Conservation (phyloP, 2,888 invertebrate species). For the Chymomyza amoena region DNA sequence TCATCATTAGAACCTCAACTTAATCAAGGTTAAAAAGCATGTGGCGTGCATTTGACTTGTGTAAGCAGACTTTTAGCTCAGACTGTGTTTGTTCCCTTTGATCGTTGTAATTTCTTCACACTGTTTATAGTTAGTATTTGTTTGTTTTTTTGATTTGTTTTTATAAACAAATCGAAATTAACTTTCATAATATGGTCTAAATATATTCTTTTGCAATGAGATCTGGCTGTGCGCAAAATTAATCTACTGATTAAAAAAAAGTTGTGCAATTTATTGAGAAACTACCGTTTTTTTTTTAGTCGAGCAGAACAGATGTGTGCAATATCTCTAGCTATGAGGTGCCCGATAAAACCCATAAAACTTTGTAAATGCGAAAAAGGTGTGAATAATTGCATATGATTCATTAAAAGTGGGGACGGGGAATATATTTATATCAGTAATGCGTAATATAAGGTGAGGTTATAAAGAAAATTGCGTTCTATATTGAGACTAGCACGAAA, state of each 20-base stretch:
- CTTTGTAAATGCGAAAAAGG: neutral
- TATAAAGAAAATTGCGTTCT: neutral
- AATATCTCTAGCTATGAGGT: neutral
- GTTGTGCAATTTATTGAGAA: neutral
- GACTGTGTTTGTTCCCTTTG: neutral
- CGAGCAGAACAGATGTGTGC: too few relatives aligned
- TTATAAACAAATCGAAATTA: neutral
- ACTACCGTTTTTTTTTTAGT: neutral
- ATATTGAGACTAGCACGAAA: neutral
- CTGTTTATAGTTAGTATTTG: neutral
- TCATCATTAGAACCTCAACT: constrained; percentile 49
- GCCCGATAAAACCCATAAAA: neutral
- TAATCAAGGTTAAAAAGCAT: constrained; percentile 66
- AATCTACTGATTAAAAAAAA: too few relatives aligned
- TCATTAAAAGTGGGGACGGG: neutral
- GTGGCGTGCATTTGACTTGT: constrained; percentile 34
- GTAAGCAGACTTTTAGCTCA: neutral
- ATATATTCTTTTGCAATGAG: neutral
- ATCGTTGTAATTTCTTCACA: neutral
- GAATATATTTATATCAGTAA: neutral
- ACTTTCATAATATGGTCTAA: neutral
- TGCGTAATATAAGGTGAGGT: neutral
- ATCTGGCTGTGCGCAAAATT: neutral
- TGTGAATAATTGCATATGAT: neutral
- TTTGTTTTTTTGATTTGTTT: neutral